Conservation (phyloP, 2,888 invertebrate genomes). For the Megamerina dolium region DNA sequence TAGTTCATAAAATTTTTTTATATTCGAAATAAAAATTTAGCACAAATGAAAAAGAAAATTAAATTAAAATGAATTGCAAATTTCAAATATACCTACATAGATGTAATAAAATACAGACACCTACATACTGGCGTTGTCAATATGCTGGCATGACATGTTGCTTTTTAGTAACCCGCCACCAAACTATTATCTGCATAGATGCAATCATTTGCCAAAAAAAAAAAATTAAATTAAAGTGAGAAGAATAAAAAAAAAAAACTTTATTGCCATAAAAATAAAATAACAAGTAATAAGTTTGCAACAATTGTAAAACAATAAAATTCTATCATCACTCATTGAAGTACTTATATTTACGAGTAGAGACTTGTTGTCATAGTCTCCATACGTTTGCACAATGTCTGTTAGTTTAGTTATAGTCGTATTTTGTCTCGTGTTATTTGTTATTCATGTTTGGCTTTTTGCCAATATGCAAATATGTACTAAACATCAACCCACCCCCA, state of each 20-base stretch:
- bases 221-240: not conserved
- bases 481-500: not conserved
- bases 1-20: no score
- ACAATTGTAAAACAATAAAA: constrained; percentile 13
- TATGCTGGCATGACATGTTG: constrained; percentile 4
- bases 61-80: no score
- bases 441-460: constrained; percentile 18
- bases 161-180: no score
- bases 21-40: no score
- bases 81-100: no score
- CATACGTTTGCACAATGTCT: no score
- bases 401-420: no score
- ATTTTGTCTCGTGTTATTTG: not conserved
- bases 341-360: no score
- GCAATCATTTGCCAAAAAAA: constrained; percentile 3
- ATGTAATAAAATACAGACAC: no score
- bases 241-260: constrained; percentile 2
- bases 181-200: not conserved
- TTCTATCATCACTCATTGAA: constrained; percentile 12
- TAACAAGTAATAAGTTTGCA: constrained; percentile 1
- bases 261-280: not conserved
- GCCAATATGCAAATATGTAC: constrained; percentile 16
- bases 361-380: no score
- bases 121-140: not conserved
- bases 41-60: no score